Percentiles rank a stretch among this genome's conserved stretches.
These are phyloP conservation scores for Hypomesus transpacificus DNA, from an alignment of 2,113 vertebrate genomes.

Conservation along the genomic window DNA sequence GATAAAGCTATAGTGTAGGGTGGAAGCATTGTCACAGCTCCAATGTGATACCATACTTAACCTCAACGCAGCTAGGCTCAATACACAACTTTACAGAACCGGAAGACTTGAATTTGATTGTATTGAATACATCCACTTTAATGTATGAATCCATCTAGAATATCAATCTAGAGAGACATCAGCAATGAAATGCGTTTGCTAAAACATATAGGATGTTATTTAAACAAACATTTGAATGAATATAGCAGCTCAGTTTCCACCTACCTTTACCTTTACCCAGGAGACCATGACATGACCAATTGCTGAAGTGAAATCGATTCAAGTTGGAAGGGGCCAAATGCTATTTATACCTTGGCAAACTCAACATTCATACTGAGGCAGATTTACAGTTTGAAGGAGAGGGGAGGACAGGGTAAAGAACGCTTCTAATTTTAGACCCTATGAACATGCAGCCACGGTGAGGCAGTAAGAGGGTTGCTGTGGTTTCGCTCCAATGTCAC, in stretches of 20 bases:
- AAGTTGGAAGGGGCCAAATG: slow-evolving; percentile 11
- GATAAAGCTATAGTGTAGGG: background rate
- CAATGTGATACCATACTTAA: background rate
- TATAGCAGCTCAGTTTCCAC: too few species aligned
- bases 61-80: background rate
- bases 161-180: too few species aligned
- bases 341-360: slow-evolving; percentile 21
- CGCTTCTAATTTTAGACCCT: slow-evolving; percentile 39
- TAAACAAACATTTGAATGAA: too few species aligned
- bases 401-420: slow-evolving; percentile 9
- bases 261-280: background rate
- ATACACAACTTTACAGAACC: background rate
- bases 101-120: too few species aligned
- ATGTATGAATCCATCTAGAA: too few species aligned
- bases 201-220: too few species aligned
- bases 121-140: too few species aligned
- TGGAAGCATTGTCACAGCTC: background rate
- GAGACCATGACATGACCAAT: slow-evolving; percentile 2
- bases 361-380: slow-evolving; percentile 16
- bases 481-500: slow-evolving; percentile 5
- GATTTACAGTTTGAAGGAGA: slow-evolving; percentile 7
- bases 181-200: too few species aligned
- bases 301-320: slow-evolving; percentile 16
- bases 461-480: slow-evolving; percentile 10
- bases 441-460: slow-evolving; percentile 41